Percentiles rank a stretch among this genome's conserved stretches.
phyloP scores from a whole-genome alignment of 2,113 vertebrate species.

The Salvator merianae region DNA sequence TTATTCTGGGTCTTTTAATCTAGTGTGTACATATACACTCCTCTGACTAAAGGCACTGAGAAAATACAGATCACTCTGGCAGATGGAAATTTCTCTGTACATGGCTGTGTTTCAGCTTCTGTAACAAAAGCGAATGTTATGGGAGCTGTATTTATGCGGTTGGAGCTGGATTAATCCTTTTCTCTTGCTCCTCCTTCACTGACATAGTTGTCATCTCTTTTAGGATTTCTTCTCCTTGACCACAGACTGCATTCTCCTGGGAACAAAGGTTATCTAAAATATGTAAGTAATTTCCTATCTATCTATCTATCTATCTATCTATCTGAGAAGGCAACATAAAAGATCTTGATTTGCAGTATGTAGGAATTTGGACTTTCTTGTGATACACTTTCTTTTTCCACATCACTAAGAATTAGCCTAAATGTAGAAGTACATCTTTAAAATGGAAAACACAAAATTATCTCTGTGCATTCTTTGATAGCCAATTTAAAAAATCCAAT shows the following conservation, averaged over 20 bases:
- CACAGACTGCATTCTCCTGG: background rate
- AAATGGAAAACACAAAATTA: slow-evolving; percentile 35
- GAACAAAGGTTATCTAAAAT: background rate
- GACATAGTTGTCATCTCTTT: background rate
- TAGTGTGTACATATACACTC: background rate
- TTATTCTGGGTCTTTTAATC: slow-evolving; percentile 8
- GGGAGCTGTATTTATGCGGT: slow-evolving; percentile 2
- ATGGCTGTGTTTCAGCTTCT: slow-evolving; percentile 21
- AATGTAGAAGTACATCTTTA: background rate
- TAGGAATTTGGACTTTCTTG: slow-evolving; percentile 2
- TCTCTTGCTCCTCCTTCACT: background rate
- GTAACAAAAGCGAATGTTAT: slow-evolving; percentile 1
- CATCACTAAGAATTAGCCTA: background rate
- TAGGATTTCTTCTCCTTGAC: background rate
- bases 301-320: too few species aligned
- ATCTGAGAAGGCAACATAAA: background rate
- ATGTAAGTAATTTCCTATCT: background rate
- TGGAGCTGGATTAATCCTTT: background rate
- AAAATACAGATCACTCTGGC: slow-evolving; percentile 39
- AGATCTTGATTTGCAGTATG: background rate
- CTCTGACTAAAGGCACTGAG: slow-evolving; percentile 30
- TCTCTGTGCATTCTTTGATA: background rate
- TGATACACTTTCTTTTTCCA: background rate
- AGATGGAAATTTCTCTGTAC: slow-evolving; percentile 45
- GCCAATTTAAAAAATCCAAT: slow-evolving; percentile 6